Conservation (phyloP, 1,140 invertebrate genomes). For the Ips nitidus region DNA sequence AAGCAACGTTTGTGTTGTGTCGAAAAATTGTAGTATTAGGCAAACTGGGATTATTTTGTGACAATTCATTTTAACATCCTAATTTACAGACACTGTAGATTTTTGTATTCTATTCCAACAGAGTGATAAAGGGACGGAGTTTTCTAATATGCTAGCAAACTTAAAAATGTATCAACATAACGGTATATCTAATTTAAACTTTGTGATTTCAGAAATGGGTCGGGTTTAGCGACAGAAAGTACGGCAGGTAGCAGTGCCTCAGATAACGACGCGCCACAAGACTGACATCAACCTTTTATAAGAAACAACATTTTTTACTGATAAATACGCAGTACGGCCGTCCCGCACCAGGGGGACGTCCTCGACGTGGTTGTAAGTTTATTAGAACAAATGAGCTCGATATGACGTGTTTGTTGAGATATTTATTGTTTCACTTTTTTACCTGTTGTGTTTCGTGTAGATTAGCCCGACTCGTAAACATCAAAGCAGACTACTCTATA, state of each 20-base stretch:
- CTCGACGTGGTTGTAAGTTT: constrained; percentile 46
- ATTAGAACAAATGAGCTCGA: constrained; percentile 41
- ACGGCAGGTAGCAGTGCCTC: constrained; percentile 48
- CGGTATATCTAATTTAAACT: no score
- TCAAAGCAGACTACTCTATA: constrained; percentile 48
- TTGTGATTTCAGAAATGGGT: constrained; percentile 19
- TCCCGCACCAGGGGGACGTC: background rate
- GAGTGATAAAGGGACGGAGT: no score
- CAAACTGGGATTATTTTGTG: no score
- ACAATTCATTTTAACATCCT: no score
- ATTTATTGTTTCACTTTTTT: constrained; percentile 43
- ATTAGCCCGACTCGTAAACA: constrained; percentile 42
- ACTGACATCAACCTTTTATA: constrained; percentile 51
- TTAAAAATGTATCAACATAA: no score
- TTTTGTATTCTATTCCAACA: no score
- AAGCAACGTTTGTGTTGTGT: no score
- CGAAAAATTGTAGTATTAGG: no score
- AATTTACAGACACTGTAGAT: no score
- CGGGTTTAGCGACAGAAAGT: constrained; percentile 23
- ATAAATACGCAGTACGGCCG: constrained; percentile 14
- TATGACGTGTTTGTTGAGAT: constrained; percentile 53
- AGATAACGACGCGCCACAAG: constrained; percentile 50
- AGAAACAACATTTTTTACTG: constrained; percentile 48
- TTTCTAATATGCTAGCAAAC: no score
- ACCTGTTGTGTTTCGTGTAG: constrained; percentile 34